Evolutionary conservation across 2,797 vertebrate genomes (phyloP).

Genomic region (Aselliscus stoliczkanus): DNA sequence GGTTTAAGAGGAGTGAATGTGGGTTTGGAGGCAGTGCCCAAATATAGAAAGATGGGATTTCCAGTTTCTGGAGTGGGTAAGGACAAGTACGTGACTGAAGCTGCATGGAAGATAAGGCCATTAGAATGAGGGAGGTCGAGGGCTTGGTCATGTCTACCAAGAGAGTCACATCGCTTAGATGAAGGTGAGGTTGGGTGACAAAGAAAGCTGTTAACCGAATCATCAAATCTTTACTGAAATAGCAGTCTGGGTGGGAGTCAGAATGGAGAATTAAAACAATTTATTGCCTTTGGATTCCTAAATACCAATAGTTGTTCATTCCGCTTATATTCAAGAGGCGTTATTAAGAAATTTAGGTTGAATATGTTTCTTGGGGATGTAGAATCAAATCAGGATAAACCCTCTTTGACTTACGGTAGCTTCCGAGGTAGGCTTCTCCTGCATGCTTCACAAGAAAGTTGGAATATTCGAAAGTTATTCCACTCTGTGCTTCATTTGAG

Average conservation of each 20-base stretch:
- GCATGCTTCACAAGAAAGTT: not conserved
- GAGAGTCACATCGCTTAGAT: too few species aligned
- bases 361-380: not conserved
- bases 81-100: not conserved
- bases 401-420: not conserved
- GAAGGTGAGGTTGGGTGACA: not conserved
- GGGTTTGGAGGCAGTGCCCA: not conserved
- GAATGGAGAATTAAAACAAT: not conserved
- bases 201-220: not conserved
- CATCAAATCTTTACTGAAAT: not conserved
- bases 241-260: not conserved
- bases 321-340: not conserved
- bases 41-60: not conserved
- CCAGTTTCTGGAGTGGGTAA: not conserved
- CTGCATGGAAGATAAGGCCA: not conserved
- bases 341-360: not conserved
- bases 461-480: not conserved
- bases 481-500: not conserved
- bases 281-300: not conserved
- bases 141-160: rapidly evolving
- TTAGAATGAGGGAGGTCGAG: not conserved
- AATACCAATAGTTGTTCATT: not conserved
- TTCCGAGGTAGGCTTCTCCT: not conserved
- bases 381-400: not conserved
- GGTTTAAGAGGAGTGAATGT: not conserved